phyloP scores from a whole-genome alignment of 2,888 invertebrate species.

The Athalia cordata region DNA sequence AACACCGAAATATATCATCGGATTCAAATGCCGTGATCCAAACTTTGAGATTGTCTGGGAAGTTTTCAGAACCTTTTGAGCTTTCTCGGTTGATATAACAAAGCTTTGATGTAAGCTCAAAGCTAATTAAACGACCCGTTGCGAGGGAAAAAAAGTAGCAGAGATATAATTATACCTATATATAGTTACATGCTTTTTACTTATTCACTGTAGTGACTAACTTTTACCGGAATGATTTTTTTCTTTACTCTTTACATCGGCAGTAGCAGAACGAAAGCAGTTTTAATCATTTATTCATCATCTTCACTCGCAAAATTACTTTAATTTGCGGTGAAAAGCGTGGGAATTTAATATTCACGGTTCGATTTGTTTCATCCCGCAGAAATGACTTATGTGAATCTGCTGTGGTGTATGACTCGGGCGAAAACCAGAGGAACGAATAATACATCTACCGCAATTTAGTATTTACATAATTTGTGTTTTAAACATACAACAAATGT shows the following conservation, averaged over 20 bases:
- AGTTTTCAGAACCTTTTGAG: background rate
- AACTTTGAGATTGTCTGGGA: constrained; percentile 1
- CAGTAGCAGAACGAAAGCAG: background rate
- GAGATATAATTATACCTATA: no score
- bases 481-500: no score
- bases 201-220: no score
- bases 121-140: constrained; percentile 3
- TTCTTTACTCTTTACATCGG: no score
- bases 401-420: background rate
- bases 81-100: background rate
- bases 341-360: constrained; percentile 27
- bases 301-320: constrained; percentile 11
- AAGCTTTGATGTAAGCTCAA: constrained; percentile 15
- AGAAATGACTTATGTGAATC: background rate
- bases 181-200: no score
- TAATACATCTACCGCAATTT: no score
- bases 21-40: background rate
- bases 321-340: constrained; percentile 25
- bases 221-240: no score
- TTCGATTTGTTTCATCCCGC: constrained; percentile 18
- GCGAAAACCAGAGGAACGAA: background rate
- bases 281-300: constrained; percentile 12
- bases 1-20: background rate
- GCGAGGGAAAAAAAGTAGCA: no score
- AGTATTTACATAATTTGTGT: no score